phyloP scores from a whole-genome alignment of 2,113 vertebrate species.

The Daboia siamensis region DNA sequence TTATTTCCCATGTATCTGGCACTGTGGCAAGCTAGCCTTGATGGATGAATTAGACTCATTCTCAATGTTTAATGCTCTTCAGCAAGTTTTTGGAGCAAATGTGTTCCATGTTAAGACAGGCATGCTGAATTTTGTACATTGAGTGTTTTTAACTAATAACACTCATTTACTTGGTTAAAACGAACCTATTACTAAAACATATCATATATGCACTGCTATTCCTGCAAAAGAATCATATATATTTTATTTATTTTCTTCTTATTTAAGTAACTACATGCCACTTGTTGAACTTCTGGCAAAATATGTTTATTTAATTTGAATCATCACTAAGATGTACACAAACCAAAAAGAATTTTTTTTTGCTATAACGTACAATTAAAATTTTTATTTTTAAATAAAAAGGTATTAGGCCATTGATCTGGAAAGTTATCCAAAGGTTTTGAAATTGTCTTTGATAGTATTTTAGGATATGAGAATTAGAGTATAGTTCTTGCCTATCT shows the following conservation, averaged over 20 bases:
- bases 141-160: not conserved
- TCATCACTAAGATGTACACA: conserved; percentile 33
- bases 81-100: not conserved
- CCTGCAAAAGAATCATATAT: not conserved
- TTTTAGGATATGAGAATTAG: not conserved
- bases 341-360: conserved; percentile 25
- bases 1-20: not conserved
- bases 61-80: not conserved
- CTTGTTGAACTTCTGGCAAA: conserved; percentile 32
- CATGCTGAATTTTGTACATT: not conserved
- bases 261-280: not conserved
- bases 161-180: not conserved
- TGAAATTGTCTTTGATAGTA: not conserved
- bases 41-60: not conserved
- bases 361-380: conserved; percentile 13
- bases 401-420: conserved; percentile 10
- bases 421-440: conserved; percentile 23
- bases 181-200: not conserved
- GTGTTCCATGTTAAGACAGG: not conserved
- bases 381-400: conserved; percentile 42
- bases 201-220: not conserved
- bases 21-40: not conserved
- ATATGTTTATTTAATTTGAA: conserved; percentile 28
- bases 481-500: not conserved
- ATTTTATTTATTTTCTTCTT: not conserved